Evolutionary conservation across 2,888 invertebrate genomes (phyloP).

Genomic region (Ichneumoninae sp.): DNA sequence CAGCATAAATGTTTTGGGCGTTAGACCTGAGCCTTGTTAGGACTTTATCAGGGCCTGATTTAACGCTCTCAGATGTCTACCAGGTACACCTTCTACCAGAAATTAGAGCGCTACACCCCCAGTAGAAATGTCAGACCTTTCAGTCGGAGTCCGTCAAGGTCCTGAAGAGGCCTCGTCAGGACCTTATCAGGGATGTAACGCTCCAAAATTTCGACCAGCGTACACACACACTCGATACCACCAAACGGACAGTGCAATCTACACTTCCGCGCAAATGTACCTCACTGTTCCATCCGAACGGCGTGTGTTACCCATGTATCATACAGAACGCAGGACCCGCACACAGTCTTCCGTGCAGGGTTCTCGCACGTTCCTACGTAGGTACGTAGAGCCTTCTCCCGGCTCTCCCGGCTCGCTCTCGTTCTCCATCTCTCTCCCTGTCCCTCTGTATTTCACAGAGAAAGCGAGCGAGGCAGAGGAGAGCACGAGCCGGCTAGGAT

Average conservation of each 20-base stretch:
- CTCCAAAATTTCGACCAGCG: not conserved
- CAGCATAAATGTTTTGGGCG: no score
- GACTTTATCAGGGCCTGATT: no score
- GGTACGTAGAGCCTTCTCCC: conserved; percentile 38
- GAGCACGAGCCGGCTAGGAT: conserved; percentile 74
- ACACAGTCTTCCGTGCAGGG: conserved; percentile 38
- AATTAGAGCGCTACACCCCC: no score
- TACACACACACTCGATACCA: not conserved
- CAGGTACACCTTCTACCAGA: no score
- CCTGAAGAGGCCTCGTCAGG: no score
- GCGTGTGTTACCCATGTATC: not conserved
- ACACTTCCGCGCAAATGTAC: not conserved
- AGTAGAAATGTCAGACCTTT: no score
- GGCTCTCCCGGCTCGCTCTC: not conserved
- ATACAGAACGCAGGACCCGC: conserved; percentile 19
- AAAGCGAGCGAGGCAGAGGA: conserved; percentile 65
- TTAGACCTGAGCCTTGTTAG: no score
- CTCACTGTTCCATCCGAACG: not conserved
- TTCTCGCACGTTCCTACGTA: conserved; percentile 40
- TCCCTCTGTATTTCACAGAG: conserved; percentile 34
- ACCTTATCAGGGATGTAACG: not conserved
- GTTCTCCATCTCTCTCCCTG: conserved; percentile 16
- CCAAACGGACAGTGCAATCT: not conserved
- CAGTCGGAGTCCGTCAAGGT: no score
- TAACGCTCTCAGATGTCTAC: no score